These are phyloP conservation scores for Platalea minor DNA, from an alignment of 2,797 vertebrate genomes.

Conservation along the genomic window DNA sequence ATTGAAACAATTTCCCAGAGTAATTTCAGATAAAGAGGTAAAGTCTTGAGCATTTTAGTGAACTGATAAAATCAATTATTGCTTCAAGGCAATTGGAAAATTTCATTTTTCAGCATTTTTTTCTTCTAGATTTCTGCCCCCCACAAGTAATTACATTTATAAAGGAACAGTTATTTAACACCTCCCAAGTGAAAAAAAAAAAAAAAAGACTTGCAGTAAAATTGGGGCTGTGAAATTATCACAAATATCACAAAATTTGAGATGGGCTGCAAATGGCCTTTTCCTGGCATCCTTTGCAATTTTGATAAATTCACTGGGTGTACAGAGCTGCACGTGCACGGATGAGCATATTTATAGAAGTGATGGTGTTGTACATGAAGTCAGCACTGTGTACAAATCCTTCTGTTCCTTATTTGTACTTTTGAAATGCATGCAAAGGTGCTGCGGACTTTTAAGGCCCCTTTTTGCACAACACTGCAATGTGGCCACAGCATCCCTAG, in stretches of 20 bases:
- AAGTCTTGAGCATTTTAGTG: background rate
- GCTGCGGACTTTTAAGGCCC: background rate
- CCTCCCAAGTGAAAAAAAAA: background rate
- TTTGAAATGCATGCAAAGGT: background rate
- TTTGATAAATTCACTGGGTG: background rate
- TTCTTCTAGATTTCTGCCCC: background rate
- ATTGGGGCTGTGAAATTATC: background rate
- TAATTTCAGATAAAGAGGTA: constrained; percentile 10
- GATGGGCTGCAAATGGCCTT: background rate
- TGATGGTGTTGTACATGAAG: background rate
- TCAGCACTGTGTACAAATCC: background rate
- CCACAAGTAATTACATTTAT: background rate
- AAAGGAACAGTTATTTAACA: background rate
- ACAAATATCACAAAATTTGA: background rate
- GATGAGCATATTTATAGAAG: background rate
- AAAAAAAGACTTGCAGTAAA: background rate
- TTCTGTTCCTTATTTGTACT: background rate
- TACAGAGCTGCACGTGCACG: background rate
- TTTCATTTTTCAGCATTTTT: background rate
- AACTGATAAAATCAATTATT: background rate
- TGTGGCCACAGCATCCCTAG: background rate
- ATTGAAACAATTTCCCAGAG: background rate
- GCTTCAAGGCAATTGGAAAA: background rate
- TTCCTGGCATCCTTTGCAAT: background rate
- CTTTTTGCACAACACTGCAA: fast-evolving